Percentiles rank a stretch among this genome's conserved stretches.
Conservation (phyloP, 2,797 vertebrate species). For the Myotis findleyi region DNA sequence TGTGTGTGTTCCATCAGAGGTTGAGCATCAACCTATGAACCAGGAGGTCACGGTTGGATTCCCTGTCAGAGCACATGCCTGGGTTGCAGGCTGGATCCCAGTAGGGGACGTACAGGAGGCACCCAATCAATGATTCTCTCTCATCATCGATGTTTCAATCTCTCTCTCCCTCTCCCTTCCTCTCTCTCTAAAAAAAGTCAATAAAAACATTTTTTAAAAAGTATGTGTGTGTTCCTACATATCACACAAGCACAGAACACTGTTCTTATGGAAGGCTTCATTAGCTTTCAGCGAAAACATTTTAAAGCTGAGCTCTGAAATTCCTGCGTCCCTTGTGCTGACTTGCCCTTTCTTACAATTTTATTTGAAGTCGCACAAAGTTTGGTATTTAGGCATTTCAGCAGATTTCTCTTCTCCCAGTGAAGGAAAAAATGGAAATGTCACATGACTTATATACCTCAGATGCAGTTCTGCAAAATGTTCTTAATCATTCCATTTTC, state of each 20-base stretch:
- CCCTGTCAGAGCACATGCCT: too few relatives aligned
- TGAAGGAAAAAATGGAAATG: neutral
- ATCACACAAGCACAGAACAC: neutral
- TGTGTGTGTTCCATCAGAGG: neutral
- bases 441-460: constrained; percentile 3
- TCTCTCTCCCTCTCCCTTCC: too few relatives aligned
- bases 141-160: too few relatives aligned
- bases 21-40: too few relatives aligned
- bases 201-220: neutral
- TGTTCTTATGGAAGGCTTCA: neutral
- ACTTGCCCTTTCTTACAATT: constrained; percentile 75
- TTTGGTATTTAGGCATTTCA: constrained; percentile 74
- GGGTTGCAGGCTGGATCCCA: too few relatives aligned
- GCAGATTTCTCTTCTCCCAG: constrained; percentile 62
- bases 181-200: too few relatives aligned
- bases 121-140: too few relatives aligned
- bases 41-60: too few relatives aligned
- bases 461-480: neutral
- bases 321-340: constrained; percentile 72
- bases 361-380: constrained; percentile 59
- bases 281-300: neutral
- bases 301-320: constrained; percentile 72
- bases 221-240: neutral
- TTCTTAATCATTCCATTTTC: constrained; percentile 28
- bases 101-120: too few relatives aligned